Evolutionary conservation across 2,888 invertebrate genomes (phyloP), one percentile per base, ranked within the genome.

Genomic region (Eupithecia pulchellata): DNA sequence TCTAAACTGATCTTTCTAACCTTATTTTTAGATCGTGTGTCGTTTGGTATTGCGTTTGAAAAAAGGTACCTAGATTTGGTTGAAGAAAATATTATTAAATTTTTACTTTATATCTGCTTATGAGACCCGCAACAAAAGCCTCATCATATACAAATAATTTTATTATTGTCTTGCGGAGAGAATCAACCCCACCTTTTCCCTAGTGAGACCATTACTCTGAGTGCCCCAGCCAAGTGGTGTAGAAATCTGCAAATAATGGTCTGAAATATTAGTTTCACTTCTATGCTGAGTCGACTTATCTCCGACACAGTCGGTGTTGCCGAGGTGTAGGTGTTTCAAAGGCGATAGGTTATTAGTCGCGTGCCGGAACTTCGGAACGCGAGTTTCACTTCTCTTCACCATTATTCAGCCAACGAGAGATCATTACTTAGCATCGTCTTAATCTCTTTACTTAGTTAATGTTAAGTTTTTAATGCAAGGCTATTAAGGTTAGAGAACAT

Each of bases 311-410:
- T 25, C 52, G 52, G 20, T 29, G 57, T 5, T 29, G 17, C 57
- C 14, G 57, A 20, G 52, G 25, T 25, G 57, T 17, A 57, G 57
- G 57, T 57, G 57, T 57, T 57, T n/a, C 57, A 47, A 64, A 64
- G n/a, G 57, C 36, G 65, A 66, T 57, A 55, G 52, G 63, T 68
- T 63, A 63, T 63, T 68, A 42, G 36, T 20, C 14, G 57, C 11
- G 4, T 25, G 52, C 52, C 52, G 52, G 25, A 52, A 52, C 52
- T 52, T 52, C 52, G 4, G 17, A 57, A 29, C 29, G 57, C 57
- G 57, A 57, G 57, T 57, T 57, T 57, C 57, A 29, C 29, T 57
- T 57, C 57, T 57, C 8, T 29, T 57, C 17, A 57, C 57, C 14
- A 17, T 57, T 52, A 52, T 52, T 52, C 25, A 52, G 25, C 4